Evolutionary conservation across 2,888 invertebrate genomes (phyloP).

Genomic region (Ectropis crepuscularia): DNA sequence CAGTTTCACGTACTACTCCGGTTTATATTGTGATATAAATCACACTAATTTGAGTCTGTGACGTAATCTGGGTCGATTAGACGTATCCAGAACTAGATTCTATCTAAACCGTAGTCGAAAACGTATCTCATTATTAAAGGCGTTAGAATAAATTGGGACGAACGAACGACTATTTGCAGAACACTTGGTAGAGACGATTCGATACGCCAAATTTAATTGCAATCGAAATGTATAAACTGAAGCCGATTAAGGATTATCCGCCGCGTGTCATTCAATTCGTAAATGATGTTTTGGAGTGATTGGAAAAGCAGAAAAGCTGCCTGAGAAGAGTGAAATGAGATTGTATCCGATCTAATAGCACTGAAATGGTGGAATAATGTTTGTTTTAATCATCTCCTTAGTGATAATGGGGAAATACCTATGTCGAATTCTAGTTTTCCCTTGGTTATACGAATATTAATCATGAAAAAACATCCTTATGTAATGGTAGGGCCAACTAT

Average conservation of each 20-base stretch:
- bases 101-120: conserved; percentile 65
- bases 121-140: conserved; percentile 75
- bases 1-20: not conserved
- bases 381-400: no score
- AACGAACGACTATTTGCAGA: conserved; percentile 74
- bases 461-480: no score
- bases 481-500: no score
- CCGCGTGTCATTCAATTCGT: conserved; percentile 37
- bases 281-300: conserved; percentile 29
- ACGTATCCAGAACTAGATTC: conserved; percentile 44
- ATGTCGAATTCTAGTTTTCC: no score
- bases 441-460: no score
- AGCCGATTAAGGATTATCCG: conserved; percentile 68
- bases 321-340: not conserved
- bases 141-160: conserved; percentile 72
- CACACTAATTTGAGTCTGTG: not conserved
- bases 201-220: conserved; percentile 82
- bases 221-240: conserved; percentile 73
- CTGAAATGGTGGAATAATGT: no score
- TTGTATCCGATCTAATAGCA: not conserved
- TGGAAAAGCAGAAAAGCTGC: conserved; percentile 3
- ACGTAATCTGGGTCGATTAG: conserved; percentile 2
- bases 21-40: not conserved
- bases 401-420: no score
- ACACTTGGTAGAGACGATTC: conserved; percentile 76